Evolutionary conservation across 2,888 invertebrate species (phyloP).

Genomic region (Thymelicus lineola): DNA sequence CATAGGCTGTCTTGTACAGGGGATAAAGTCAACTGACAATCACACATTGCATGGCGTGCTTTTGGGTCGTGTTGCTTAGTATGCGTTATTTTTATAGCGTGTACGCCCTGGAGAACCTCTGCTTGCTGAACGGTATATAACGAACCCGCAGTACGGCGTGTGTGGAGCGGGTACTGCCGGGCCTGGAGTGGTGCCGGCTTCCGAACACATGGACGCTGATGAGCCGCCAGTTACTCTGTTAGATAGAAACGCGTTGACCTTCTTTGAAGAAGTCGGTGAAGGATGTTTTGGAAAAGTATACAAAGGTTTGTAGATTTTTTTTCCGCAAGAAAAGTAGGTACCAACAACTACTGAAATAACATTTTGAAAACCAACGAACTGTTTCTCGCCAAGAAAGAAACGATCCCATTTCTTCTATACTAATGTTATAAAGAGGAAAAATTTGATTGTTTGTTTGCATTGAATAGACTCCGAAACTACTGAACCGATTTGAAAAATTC

Average conservation of each 20-base stretch:
- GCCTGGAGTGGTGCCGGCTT: constrained; percentile 48
- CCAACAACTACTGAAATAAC: too few relatives aligned
- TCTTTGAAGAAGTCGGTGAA: constrained; percentile 92
- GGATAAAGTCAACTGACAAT: not conserved
- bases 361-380: too few relatives aligned
- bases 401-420: too few relatives aligned
- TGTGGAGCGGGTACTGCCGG: constrained; percentile 65
- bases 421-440: too few relatives aligned
- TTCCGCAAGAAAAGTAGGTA: too few relatives aligned
- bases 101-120: constrained; percentile 86
- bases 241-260: constrained; percentile 87
- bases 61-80: constrained; percentile 46
- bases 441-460: too few relatives aligned
- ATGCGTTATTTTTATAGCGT: constrained; percentile 65
- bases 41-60: constrained; percentile 39
- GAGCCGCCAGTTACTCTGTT: constrained; percentile 85
- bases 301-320: constrained; percentile 86
- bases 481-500: too few relatives aligned
- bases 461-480: too few relatives aligned
- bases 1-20: not conserved
- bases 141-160: constrained; percentile 90
- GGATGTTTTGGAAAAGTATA: constrained; percentile 96
- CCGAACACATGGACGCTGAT: constrained; percentile 57
- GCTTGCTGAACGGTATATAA: constrained; percentile 89
- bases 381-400: too few relatives aligned